A percentile compares a stretch with the other conserved stretches of the same genome.
Evolutionary conservation across 2,113 vertebrate species (phyloP).

Genomic region (Lontra canadensis): DNA sequence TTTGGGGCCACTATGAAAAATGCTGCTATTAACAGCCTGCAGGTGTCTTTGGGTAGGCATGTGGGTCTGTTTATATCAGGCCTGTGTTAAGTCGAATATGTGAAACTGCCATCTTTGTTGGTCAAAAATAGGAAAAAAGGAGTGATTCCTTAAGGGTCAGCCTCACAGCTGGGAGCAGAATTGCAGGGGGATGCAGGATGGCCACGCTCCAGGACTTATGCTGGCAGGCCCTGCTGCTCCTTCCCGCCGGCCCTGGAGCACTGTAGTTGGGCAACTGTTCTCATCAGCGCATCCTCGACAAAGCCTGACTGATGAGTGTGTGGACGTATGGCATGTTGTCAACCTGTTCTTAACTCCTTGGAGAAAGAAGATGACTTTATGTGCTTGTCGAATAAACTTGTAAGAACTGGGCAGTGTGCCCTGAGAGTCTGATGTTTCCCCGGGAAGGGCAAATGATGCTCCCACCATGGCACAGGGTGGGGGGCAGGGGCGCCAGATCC

Average conservation of each 20-base stretch:
- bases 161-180: not conserved
- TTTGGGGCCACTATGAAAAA: not conserved
- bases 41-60: not conserved
- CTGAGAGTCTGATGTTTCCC: not conserved
- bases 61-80: not conserved
- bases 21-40: not conserved
- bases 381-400: not conserved
- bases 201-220: rapidly evolving
- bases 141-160: not conserved
- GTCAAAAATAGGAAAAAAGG: not conserved
- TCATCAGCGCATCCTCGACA: not conserved
- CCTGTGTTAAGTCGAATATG: not conserved
- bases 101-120: not conserved
- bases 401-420: not conserved
- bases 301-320: not conserved
- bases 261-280: not conserved
- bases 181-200: not conserved
- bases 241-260: rapidly evolving
- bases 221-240: not conserved
- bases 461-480: not conserved
- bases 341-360: not conserved
- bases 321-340: not conserved
- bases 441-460: not conserved
- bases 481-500: rapidly evolving
- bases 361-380: not conserved